A percentile compares a stretch with the other conserved stretches of the same genome.
phyloP scores from a whole-genome alignment of 2,888 invertebrate genomes.

The Drosophila mayaguana region DNA sequence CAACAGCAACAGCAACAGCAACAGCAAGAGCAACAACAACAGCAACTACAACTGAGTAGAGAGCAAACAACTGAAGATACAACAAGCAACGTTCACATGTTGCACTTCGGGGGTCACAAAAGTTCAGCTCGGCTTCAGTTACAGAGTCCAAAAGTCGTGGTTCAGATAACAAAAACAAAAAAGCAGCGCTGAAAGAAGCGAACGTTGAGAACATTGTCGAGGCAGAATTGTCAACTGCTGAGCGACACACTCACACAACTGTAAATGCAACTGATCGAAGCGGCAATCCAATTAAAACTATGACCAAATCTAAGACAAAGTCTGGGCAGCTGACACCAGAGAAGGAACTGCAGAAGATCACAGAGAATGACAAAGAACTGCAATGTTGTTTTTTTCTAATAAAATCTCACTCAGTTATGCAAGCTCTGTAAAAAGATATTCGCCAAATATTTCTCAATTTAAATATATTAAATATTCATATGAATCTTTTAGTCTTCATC shows the following conservation, averaged over 20 bases:
- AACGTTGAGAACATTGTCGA: conserved; percentile 4
- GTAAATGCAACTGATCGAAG: conserved; percentile 20
- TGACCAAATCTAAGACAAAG: background rate
- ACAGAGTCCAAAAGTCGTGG: conserved; percentile 60
- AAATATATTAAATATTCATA: no score
- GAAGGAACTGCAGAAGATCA: background rate
- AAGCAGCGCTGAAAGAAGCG: conserved; percentile 24
- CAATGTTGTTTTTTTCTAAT: no score
- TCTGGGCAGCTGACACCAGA: background rate
- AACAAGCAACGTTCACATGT: conserved; percentile 69
- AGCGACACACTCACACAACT: background rate
- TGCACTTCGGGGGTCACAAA: conserved; percentile 66
- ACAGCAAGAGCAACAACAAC: conserved; percentile 4
- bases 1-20: conserved; percentile 30
- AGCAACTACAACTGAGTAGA: background rate
- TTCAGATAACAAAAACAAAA: conserved; percentile 38
- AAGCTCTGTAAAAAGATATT: no score
- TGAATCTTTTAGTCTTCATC: no score
- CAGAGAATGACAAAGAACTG: background rate
- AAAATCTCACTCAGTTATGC: no score
- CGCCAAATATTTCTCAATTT: no score
- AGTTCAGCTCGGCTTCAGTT: conserved; percentile 59
- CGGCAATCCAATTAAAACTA: conserved; percentile 43
- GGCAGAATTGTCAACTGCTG: conserved; percentile 51
- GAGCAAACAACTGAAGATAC: conserved; percentile 15